phyloP scores from a whole-genome alignment of 2,888 invertebrate species.

The Lasioglossum marginatum region DNA sequence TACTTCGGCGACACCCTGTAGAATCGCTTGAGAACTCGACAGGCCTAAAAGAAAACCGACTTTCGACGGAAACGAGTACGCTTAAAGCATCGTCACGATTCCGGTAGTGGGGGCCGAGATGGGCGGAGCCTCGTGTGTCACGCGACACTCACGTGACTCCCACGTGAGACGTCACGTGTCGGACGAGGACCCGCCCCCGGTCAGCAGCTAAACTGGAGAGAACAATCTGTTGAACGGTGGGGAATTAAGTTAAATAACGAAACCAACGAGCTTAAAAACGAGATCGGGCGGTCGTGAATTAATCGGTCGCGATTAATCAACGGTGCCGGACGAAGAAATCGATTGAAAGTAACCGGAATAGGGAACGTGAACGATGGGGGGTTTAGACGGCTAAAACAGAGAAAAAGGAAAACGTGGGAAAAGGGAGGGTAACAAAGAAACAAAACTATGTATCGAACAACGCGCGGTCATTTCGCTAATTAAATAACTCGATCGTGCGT shows the following conservation, averaged over 20 bases:
- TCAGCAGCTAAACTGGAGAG: neutral
- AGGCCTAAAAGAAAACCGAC: conserved; percentile 35
- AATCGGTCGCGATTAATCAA: conserved; percentile 12
- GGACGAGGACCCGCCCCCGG: neutral
- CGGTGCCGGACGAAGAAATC: neutral
- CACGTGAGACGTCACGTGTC: neutral
- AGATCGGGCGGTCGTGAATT: conserved; percentile 11
- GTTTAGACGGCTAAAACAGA: neutral
- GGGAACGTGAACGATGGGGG: neutral
- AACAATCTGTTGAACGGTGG: neutral
- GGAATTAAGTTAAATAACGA: conserved; percentile 15
- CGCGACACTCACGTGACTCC: no score
- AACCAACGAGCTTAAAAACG: conserved; percentile 31
- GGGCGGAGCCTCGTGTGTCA: neutral
- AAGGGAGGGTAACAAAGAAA: neutral
- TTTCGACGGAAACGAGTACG: conserved; percentile 29
- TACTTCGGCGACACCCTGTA: neutral
- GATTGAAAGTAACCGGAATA: neutral
- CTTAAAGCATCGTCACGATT: conserved; percentile 34
- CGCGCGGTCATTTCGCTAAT: conserved; percentile 50
- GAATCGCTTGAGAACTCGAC: conserved; percentile 24
- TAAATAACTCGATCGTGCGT: conserved; percentile 51
- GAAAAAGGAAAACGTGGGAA: neutral
- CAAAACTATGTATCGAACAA: neutral
- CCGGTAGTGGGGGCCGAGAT: neutral